Evolutionary conservation across 2,113 vertebrate genomes (phyloP).

Genomic region (Trogon melanurus): DNA sequence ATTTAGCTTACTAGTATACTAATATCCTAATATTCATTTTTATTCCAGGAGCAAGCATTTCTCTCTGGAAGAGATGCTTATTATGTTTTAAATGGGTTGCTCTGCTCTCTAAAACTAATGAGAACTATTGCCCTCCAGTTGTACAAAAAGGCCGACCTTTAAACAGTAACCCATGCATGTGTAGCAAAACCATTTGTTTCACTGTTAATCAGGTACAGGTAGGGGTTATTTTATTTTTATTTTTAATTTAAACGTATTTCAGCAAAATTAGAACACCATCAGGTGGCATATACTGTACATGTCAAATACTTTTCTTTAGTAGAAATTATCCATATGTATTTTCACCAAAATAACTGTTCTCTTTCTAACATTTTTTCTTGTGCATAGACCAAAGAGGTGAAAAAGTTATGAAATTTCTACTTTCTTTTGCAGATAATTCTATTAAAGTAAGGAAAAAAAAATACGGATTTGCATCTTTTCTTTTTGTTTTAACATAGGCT

Average conservation of each 20-base stretch:
- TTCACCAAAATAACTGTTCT: not conserved
- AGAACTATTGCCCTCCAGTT: constrained; percentile 9
- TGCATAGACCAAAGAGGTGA: not conserved
- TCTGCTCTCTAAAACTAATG: not conserved
- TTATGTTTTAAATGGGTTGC: not conserved
- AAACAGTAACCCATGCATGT: not conserved
- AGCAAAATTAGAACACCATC: not conserved
- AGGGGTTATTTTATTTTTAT: not conserved
- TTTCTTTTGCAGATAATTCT: not conserved
- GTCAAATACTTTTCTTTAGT: not conserved
- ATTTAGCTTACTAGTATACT: not conserved
- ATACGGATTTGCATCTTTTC: not conserved
- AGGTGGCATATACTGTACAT: not conserved
- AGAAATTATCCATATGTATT: not conserved
- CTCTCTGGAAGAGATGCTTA: not conserved
- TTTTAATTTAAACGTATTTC: not conserved
- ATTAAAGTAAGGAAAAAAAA: not conserved
- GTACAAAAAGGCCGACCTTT: constrained; percentile 1
- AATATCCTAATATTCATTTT: not conserved
- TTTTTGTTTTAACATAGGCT: not conserved
- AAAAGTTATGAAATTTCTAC: not conserved
- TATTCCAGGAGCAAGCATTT: not conserved
- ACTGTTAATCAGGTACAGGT: not conserved
- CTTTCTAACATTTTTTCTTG: not conserved
- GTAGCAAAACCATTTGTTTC: not conserved